Base-by-base conservation (phyloP, 2,888 invertebrate genomes). In the Steinernema scapterisci region DNA sequence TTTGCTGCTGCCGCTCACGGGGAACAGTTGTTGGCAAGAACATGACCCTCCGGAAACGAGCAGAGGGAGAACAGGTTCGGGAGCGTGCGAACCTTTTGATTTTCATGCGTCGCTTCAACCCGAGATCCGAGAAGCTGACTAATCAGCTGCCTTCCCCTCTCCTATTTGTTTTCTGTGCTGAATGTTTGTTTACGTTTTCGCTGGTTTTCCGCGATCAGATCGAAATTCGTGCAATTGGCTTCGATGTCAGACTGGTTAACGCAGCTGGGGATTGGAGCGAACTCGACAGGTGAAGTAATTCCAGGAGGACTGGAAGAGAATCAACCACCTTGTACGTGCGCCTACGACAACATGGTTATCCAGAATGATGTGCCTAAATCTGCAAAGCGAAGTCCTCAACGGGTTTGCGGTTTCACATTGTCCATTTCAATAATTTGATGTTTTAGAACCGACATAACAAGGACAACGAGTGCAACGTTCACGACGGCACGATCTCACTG, bases 121-220 rank as follows among this genome's bases (percentile, higher is more conserved):
- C 25, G 63, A 63, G 9, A 7, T 38, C 63, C 27, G 31, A 48
- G n/a, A n/a, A 16, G 48, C 19, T 63, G 63, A 31, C 63, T 27
- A 63, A 63, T 63, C 63, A 7, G 19, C 31, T 31, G 31, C 16
- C n/a, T 63, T 9, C 27, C 2, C 16, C 38, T 63, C 31, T 3
- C 2, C 3, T 48, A 19, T 48, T 48, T 48, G 48, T 48, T 48
- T 48, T 48, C n/a, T 48, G 48, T 48, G 38, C 38, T 38, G 38
- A 38, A 6, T 52, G 23, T 52, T 52, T 52, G 52, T 23, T n/a
- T 23, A 21, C 23, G 21, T 80, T 81, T 70, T 79, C 81, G 83
- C 75, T 83, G 83, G 83, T 80, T 83, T 71, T 79, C 80, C n/a
- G 83, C 82, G n/a, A 78, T 83, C 56, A 75, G 78, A 70, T 78